A percentile compares a stretch with the other conserved stretches of the same genome.
Conservation (phyloP, 2,888 invertebrate species). For the Epicampocera succincta region DNA sequence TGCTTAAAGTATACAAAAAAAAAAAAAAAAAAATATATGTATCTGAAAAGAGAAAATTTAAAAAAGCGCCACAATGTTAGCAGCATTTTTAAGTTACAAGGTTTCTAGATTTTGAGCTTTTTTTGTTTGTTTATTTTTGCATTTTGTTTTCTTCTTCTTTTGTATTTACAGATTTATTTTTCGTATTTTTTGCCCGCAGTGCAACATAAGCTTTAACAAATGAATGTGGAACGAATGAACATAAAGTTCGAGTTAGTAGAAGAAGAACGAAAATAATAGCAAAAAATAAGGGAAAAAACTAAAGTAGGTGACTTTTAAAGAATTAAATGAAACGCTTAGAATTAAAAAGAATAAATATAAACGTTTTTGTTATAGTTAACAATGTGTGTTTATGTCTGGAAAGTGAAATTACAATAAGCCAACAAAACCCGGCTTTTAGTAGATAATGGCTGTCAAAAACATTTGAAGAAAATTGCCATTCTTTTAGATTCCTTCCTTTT, state of each 20-base stretch:
- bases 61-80: conserved; percentile 57
- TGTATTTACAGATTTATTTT: conserved; percentile 34
- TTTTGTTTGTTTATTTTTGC: not conserved
- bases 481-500: too few relatives aligned
- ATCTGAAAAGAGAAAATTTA: conserved; percentile 28
- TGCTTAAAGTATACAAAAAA: conserved; percentile 56
- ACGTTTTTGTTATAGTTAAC: too few relatives aligned
- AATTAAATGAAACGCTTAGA: conserved; percentile 41
- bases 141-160: conserved; percentile 23
- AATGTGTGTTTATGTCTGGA: too few relatives aligned
- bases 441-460: too few relatives aligned
- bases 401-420: too few relatives aligned
- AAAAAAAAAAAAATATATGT: too few relatives aligned
- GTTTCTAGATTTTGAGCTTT: conserved; percentile 54
- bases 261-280: conserved; percentile 6
- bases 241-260: conserved; percentile 9
- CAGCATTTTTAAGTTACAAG: conserved; percentile 64
- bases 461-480: too few relatives aligned
- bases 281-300: conserved; percentile 3
- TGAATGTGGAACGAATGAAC: conserved; percentile 37
- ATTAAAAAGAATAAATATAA: not conserved
- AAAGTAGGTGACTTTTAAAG: conserved; percentile 42
- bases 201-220: conserved; percentile 51
- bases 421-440: too few relatives aligned
- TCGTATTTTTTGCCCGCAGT: conserved; percentile 27